These are phyloP conservation scores for Leuciscus idus DNA, from an alignment of 2,113 vertebrate genomes.

Conservation along the genomic window DNA sequence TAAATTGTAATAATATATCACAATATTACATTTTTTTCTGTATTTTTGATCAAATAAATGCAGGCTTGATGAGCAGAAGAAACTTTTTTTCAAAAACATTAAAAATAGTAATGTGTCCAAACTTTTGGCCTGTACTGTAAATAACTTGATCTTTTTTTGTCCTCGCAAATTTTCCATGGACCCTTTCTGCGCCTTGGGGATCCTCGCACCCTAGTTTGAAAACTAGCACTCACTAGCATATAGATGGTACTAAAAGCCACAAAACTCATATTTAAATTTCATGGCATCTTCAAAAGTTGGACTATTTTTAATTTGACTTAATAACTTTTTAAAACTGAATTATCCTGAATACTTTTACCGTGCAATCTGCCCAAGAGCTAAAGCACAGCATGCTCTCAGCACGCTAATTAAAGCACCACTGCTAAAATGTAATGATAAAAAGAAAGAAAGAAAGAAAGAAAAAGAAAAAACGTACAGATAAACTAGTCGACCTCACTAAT, in stretches of 20 bases:
- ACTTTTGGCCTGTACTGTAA: neutral
- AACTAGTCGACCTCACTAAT: neutral
- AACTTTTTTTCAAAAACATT: no score
- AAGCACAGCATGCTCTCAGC: neutral
- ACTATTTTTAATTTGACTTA: neutral
- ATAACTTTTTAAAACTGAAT: neutral
- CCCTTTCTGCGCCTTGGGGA: neutral
- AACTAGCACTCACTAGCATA: neutral
- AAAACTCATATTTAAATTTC: neutral
- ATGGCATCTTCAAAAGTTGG: neutral
- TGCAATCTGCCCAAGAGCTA: slow-evolving; percentile 5
- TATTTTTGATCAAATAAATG: no score
- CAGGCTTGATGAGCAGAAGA: no score
- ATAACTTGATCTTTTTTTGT: neutral
- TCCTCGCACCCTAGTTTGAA: neutral
- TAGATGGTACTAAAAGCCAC: neutral
- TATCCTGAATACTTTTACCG: neutral
- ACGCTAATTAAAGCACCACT: neutral
- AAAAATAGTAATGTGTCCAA: no score
- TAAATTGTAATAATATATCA: no score
- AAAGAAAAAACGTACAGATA: neutral
- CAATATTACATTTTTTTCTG: no score
- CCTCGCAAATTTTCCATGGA: neutral
- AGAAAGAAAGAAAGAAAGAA: neutral
- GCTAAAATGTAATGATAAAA: neutral